Evolutionary conservation across 30 jellyfish, hydroid and myxozoan genomes (phyloP).

Genomic region (Aurelia sp.): DNA sequence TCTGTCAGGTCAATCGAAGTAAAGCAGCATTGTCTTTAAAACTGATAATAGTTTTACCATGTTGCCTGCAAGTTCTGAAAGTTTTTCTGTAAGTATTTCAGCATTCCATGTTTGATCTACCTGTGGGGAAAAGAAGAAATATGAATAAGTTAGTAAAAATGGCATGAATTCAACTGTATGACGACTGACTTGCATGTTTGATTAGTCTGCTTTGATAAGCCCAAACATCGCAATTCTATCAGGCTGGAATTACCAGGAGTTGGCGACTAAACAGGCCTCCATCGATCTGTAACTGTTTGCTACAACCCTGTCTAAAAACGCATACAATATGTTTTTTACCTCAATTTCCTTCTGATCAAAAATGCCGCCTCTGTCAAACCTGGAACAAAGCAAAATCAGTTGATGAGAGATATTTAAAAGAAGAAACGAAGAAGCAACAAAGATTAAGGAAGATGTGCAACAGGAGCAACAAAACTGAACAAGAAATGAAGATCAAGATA

Average conservation of each 20-base stretch:
- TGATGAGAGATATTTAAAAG: background rate
- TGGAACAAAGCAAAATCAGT: background rate
- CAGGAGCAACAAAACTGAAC: background rate
- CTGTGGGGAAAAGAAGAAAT: background rate
- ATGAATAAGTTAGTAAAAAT: no score
- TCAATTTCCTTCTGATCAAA: conserved; percentile 32
- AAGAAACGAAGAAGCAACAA: background rate
- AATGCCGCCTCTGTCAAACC: conserved; percentile 61
- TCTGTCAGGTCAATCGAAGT: no score
- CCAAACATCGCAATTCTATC: no score
- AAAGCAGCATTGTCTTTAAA: no score
- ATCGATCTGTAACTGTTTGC: no score
- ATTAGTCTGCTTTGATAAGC: no score
- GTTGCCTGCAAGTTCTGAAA: conserved; percentile 49
- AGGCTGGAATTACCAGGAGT: no score
- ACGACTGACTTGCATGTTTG: no score
- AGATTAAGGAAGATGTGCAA: background rate
- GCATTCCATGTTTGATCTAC: conserved; percentile 21
- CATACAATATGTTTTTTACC: conserved; percentile 24
- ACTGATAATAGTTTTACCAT: conserved; percentile 19
- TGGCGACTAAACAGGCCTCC: no score
- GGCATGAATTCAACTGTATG: no score
- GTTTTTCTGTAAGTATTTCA: conserved; percentile 46
- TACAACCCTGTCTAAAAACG: background rate
- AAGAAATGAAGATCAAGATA: background rate